phyloP scores from a whole-genome alignment of 2,797 vertebrate species.

The Simalia tracyae region DNA sequence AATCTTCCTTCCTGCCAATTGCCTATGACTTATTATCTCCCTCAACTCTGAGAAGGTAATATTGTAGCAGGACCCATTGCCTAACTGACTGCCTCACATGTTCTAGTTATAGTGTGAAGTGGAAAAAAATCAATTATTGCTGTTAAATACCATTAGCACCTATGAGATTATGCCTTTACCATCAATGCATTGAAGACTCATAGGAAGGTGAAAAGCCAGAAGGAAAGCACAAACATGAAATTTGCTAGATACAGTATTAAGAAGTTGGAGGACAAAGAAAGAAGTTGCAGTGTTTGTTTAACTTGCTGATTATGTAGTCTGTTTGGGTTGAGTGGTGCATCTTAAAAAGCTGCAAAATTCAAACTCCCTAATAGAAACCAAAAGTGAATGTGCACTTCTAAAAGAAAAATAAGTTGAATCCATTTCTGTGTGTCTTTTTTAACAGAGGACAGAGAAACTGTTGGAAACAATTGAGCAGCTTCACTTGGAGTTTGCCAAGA shows the following conservation, averaged over 20 bases:
- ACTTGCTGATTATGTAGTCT: neutral
- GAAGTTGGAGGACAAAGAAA: neutral
- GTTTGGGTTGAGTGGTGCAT: neutral
- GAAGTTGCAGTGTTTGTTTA: neutral
- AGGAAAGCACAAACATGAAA: neutral
- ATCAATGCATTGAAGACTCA: neutral
- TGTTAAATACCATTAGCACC: neutral
- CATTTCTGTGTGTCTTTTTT: conserved; percentile 30
- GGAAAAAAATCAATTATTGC: neutral
- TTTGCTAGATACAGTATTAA: neutral
- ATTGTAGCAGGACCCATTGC: neutral
- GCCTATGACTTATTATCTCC: neutral
- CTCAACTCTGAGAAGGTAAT: too few species aligned
- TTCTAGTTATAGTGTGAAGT: neutral
- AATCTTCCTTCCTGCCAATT: neutral
- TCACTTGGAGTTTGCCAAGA: conserved; percentile 94
- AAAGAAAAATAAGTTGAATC: conserved; percentile 19
- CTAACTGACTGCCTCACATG: neutral
- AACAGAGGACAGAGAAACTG: conserved; percentile 92
- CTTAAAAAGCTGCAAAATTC: conserved; percentile 3
- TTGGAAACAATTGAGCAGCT: conserved; percentile 96
- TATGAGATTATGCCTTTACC: neutral
- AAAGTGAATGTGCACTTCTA: conserved; percentile 1
- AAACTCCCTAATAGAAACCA: neutral
- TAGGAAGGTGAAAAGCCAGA: neutral